Conservation (phyloP, 2,113 vertebrate species). For the Heloderma charlesbogerti region DNA sequence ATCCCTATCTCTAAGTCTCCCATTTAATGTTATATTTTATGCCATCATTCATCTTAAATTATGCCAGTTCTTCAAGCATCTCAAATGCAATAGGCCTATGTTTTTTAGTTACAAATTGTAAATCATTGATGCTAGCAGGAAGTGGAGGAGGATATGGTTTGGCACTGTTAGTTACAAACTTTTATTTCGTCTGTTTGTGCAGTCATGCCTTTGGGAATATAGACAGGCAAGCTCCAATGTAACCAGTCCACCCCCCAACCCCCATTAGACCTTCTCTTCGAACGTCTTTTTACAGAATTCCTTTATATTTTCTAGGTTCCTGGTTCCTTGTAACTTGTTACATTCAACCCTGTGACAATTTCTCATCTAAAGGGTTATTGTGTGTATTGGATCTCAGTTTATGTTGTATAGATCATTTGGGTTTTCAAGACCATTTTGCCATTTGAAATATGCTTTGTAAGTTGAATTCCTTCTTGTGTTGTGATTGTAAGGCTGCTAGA, state of each 20-base stretch:
- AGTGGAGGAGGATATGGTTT: background rate
- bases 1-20: background rate
- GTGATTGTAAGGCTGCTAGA: background rate
- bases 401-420: slow-evolving; percentile 4
- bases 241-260: background rate
- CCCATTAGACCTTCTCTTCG: background rate
- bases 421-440: background rate
- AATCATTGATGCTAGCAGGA: background rate
- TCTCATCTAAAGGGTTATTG: background rate
- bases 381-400: background rate
- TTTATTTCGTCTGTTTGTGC: background rate
- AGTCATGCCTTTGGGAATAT: background rate
- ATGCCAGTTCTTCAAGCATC: background rate
- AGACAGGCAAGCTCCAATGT: background rate
- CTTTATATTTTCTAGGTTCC: background rate
- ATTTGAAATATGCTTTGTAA: background rate
- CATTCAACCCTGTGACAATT: background rate
- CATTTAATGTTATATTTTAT: background rate
- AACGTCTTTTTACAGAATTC: background rate
- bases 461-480: background rate
- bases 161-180: background rate
- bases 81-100: background rate
- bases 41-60: background rate
- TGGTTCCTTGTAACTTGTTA: background rate
- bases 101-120: background rate